Base-by-base conservation (phyloP, 2,888 invertebrate species). In the Eupithecia dodoneata region DNA sequence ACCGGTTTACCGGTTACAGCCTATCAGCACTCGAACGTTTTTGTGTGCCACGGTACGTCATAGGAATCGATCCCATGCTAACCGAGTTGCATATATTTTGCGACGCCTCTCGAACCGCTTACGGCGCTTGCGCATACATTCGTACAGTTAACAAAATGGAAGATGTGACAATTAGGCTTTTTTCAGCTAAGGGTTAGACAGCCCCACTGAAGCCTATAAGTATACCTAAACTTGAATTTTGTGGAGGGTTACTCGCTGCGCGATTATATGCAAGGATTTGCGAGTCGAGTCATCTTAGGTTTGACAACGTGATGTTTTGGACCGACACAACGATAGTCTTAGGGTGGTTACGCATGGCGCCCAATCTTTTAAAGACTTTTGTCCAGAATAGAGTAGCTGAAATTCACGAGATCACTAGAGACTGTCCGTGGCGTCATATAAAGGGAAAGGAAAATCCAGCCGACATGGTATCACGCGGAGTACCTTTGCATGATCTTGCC, bases 401-500 rank as follows among this genome's bases (percentile, higher is more conserved):
- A 42, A 66, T 66, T 41, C 18, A 66, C 9, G 66, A 66, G 3
- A 4, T 66, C 4, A 66, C 66, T 3, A 13, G 42, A 10, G 66
- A 66, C 4, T 5, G 6, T 12, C 9, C 30, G 12, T 66, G 66
- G 66, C 30, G 3, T 7, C 66, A 66, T 41, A 6, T 66, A 41
- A 66, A 66, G 18, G 13, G 66, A 7, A 66, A 66, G 30, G 66
- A 66, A 3, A 66, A 66, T 41, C 66, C 66, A 9, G 66, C 66
- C 41, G 66, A 66, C 13, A 41, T 66, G 12, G 42, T 66, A 41
- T 66, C 66, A 13, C 18, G 66, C 7, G 66, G 30, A 12, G 12
- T 13, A 9, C 30, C 12, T 66, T 66, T 66, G 30, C 41, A 66
- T 12, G 42, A 66, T 10, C 42, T 12, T 12, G 13, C 18, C 10